A percentile compares a stretch with the other conserved stretches of the same genome.
Conservation (phyloP, 2,113 vertebrate species). For the Emydocephalus ijimae region DNA sequence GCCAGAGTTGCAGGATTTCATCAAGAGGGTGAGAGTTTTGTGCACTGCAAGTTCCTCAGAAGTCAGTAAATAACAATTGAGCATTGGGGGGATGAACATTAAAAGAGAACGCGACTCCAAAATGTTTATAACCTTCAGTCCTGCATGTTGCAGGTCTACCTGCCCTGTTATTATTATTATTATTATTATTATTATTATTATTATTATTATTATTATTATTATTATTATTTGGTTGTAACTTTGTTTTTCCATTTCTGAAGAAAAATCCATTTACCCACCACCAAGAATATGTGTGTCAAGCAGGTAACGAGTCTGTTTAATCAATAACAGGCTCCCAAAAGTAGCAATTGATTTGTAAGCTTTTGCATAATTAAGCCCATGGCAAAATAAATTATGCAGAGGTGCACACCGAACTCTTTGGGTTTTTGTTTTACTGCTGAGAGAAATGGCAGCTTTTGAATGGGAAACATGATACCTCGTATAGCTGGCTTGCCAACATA, state of each 20-base stretch:
- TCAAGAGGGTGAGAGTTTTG: constrained; percentile 22
- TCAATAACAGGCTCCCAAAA: not conserved
- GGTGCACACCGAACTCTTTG: not conserved
- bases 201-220: not conserved
- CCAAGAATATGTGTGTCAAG: not conserved
- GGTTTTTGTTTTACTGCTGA: not conserved
- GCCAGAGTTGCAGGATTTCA: constrained; percentile 17
- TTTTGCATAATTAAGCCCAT: not conserved
- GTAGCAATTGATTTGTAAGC: not conserved
- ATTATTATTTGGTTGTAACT: not conserved
- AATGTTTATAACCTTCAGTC: not conserved
- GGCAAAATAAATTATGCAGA: constrained; percentile 2
- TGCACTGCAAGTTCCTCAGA: constrained; percentile 1
- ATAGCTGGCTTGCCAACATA: not conserved
- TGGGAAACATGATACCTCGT: not conserved
- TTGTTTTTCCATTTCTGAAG: not conserved
- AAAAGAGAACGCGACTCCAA: not conserved
- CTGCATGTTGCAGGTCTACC: not conserved
- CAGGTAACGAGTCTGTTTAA: not conserved
- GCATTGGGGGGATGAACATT: not conserved
- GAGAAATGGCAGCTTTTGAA: not conserved
- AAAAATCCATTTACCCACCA: not conserved
- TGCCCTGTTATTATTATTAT: not conserved
- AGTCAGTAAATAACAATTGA: constrained; percentile 21
- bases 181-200: not conserved